These are phyloP conservation scores for Steromphala cineraria DNA, from an alignment of 2,888 invertebrate species.

Conservation along the genomic window DNA sequence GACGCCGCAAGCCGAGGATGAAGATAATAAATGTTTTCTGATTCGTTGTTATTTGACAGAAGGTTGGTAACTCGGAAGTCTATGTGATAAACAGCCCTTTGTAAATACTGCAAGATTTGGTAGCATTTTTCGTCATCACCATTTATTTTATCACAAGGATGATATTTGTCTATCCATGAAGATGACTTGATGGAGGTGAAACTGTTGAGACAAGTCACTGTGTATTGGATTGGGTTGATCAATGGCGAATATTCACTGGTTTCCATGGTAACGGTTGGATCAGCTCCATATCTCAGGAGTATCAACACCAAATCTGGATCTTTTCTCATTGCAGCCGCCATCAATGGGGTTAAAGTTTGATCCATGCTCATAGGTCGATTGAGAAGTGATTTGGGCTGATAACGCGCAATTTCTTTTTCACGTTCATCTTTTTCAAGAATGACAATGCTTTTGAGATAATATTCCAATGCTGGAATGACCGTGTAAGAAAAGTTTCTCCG, in stretches of 20 bases:
- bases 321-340: constrained; percentile 7
- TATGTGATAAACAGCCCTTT: background rate
- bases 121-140: background rate
- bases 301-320: background rate
- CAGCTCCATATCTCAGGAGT: background rate
- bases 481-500: background rate
- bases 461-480: background rate
- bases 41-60: background rate
- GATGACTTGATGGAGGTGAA: background rate
- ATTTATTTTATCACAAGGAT: background rate
- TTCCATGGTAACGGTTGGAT: background rate
- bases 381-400: background rate
- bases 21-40: background rate
- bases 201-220: background rate
- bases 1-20: background rate
- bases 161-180: background rate
- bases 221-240: constrained; percentile 7
- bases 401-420: background rate
- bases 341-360: background rate
- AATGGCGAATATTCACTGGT: background rate
- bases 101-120: background rate
- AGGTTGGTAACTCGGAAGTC: background rate
- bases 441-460: constrained; percentile 1
- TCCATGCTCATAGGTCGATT: background rate
- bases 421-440: background rate